Percentiles rank a stretch among this genome's conserved stretches.
Conservation (phyloP, 92 coral and sea anemone genomes). For the Porites divaricata region DNA sequence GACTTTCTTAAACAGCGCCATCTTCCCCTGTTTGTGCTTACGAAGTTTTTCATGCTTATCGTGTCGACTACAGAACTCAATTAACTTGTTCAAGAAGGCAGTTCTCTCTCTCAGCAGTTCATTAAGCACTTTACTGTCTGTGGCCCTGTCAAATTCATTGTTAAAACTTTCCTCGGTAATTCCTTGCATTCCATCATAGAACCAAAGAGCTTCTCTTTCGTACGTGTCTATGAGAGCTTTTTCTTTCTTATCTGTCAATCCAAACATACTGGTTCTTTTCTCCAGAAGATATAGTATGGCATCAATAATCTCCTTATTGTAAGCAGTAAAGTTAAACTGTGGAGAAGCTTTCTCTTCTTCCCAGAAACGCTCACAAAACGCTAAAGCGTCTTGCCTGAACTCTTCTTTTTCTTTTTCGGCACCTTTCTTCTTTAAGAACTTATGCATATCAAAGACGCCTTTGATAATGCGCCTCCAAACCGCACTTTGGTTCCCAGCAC, state of each 20-base stretch:
- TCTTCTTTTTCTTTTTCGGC: neutral
- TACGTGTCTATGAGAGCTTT: neutral
- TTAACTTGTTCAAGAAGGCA: conserved; percentile 8
- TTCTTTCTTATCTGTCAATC: neutral
- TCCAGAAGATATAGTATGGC: neutral
- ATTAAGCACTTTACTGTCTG: neutral
- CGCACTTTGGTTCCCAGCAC: conserved; percentile 56
- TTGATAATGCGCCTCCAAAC: conserved; percentile 43
- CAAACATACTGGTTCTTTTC: no score
- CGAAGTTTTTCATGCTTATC: neutral
- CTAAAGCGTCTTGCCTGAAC: conserved; percentile 18
- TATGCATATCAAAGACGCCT: conserved; percentile 4
- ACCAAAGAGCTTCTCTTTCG: conserved; percentile 6
- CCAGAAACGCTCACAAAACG: conserved; percentile 29
- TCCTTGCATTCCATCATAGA: conserved; percentile 5
- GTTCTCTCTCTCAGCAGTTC: conserved; percentile 3
- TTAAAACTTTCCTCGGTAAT: neutral
- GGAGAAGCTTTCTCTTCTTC: neutral
- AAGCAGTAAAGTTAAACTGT: neutral
- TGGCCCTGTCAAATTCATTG: neutral
- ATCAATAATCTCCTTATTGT: conserved; percentile 5
- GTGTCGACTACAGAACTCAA: neutral
- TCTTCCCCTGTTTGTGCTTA: neutral
- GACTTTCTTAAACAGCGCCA: neutral
- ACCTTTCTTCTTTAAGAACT: neutral